Evolutionary conservation across 2,888 invertebrate genomes (phyloP).

Genomic region (Idaea dimidiata): DNA sequence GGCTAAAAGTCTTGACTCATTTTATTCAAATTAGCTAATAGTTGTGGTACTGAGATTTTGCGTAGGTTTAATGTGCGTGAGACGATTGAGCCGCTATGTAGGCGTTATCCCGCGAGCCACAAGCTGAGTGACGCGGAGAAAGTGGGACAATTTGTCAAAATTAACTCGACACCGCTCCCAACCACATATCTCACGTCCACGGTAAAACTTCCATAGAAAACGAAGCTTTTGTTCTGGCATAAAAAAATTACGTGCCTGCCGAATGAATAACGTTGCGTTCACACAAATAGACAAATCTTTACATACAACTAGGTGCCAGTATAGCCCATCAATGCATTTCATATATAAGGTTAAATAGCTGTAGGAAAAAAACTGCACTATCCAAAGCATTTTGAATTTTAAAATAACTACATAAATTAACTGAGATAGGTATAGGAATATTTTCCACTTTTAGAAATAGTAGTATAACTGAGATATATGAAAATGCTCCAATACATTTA

Average conservation of each 20-base stretch:
- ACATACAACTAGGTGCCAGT: too few relatives aligned
- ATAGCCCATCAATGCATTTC: too few relatives aligned
- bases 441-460: too few relatives aligned
- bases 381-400: too few relatives aligned
- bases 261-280: not conserved
- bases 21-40: slow-evolving; percentile 2
- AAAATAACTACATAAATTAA: too few relatives aligned
- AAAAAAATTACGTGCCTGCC: not conserved
- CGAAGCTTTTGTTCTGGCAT: not conserved
- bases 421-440: too few relatives aligned
- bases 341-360: too few relatives aligned
- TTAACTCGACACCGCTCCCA: slow-evolving; percentile 29
- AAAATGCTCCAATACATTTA: too few relatives aligned
- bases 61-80: slow-evolving; percentile 11
- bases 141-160: slow-evolving; percentile 36
- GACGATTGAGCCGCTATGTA: slow-evolving; percentile 24
- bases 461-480: too few relatives aligned
- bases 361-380: too few relatives aligned
- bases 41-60: slow-evolving; percentile 10
- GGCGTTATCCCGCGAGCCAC: slow-evolving; percentile 29
- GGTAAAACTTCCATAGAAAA: not conserved
- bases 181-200: not conserved
- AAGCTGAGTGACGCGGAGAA: slow-evolving; percentile 30
- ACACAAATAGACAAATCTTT: not conserved
- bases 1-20: not conserved